Percentiles rank a stretch among this genome's conserved stretches.
Evolutionary conservation across 2,888 invertebrate species (phyloP).

Genomic region (Gastracanthus pulcherrimus): DNA sequence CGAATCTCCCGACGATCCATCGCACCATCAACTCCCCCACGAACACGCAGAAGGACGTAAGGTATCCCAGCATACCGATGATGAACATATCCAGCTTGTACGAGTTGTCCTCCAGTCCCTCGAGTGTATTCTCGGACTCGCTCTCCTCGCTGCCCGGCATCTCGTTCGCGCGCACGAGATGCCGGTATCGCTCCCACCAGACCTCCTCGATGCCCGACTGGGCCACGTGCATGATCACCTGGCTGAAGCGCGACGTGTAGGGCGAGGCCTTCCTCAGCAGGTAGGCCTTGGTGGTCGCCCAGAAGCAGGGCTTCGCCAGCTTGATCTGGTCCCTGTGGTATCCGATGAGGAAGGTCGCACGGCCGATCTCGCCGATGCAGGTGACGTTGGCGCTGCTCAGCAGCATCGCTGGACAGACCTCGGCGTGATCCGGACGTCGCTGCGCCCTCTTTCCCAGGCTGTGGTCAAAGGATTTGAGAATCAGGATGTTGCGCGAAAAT

Average conservation of each 20-base stretch:
- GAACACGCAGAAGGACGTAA: no score
- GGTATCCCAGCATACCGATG: no score
- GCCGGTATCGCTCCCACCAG: no score
- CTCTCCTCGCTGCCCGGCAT: no score
- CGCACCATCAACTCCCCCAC: no score
- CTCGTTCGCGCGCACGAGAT: no score
- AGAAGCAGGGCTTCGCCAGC: constrained; percentile 13
- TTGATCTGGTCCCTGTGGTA: constrained; percentile 8
- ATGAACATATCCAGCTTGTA: no score
- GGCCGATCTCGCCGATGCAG: background rate
- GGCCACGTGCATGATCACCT: background rate
- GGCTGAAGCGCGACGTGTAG: constrained; percentile 1
- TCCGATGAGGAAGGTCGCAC: background rate
- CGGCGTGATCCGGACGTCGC: background rate
- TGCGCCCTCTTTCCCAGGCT: background rate
- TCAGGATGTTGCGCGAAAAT: no score
- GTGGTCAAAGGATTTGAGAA: no score
- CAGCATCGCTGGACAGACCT: background rate
- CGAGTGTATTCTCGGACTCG: no score
- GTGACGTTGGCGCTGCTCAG: background rate
- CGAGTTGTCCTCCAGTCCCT: no score
- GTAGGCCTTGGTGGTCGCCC: constrained; percentile 20
- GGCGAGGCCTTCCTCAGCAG: constrained; percentile 34
- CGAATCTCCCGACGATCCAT: no score
- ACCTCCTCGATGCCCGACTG: background rate